phyloP scores from a whole-genome alignment of 1,140 invertebrate genomes.

The Drosophila arizonae region DNA sequence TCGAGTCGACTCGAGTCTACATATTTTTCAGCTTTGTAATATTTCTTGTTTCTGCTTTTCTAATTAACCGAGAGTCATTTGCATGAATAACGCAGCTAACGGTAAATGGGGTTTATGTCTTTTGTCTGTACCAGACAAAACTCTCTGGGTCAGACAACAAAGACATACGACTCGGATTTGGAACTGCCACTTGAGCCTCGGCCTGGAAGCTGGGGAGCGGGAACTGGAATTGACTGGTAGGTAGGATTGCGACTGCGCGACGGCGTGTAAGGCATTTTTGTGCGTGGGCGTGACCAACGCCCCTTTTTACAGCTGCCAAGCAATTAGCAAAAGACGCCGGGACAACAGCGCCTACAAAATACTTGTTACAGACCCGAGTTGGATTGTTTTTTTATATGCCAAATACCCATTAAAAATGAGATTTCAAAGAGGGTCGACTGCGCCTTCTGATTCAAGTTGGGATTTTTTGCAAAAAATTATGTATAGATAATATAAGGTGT shows the following conservation, averaged over 20 bases:
- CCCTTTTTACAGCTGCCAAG: conserved; percentile 71
- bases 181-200: conserved; percentile 2
- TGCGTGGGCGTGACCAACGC: conserved; percentile 52
- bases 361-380: conserved; percentile 26
- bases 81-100: conserved; percentile 79
- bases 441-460: no score
- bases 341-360: conserved; percentile 52
- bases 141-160: conserved; percentile 33
- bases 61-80: conserved; percentile 76
- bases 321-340: conserved; percentile 72
- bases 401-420: neutral
- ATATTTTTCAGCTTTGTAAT: conserved; percentile 34
- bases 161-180: conserved; percentile 8
- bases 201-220: neutral
- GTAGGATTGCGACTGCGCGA: conserved; percentile 20
- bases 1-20: conserved; percentile 8
- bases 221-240: neutral
- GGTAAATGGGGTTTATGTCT: conserved; percentile 72
- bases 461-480: no score
- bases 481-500: no score
- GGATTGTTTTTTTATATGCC: neutral
- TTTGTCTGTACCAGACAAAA: conserved; percentile 53
- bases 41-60: conserved; percentile 45
- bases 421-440: neutral
- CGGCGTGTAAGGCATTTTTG: conserved; percentile 21